Conservation (phyloP, 2,888 invertebrate species). For the Anarsia innoxiella region DNA sequence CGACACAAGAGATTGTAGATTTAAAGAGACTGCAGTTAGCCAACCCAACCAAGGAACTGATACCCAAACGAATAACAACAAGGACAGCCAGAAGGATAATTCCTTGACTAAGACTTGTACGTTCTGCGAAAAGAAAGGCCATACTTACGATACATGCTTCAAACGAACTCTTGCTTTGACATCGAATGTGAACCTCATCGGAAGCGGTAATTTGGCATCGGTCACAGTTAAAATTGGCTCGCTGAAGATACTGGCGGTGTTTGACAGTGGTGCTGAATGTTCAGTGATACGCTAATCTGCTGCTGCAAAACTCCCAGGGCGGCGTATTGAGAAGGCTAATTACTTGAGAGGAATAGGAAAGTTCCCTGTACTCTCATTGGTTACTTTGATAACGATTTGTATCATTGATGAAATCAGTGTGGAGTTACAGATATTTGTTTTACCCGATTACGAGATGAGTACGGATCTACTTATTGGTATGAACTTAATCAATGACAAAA, state of each 20-base stretch:
- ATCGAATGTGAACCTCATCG: constrained; percentile 23
- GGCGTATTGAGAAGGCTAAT: constrained; percentile 12
- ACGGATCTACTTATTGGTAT: constrained; percentile 19
- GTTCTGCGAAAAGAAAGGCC: constrained; percentile 21
- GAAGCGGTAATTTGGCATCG: background rate
- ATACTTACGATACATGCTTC: constrained; percentile 24
- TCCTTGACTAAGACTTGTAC: constrained; percentile 15
- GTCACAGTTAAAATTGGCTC: background rate
- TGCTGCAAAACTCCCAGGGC: constrained; percentile 21
- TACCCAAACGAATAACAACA: no score
- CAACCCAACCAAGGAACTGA: background rate
- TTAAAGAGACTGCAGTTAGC: background rate
- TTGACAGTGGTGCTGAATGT: constrained; percentile 30
- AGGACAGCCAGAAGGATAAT: no score
- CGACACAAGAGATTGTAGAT: constrained; percentile 3
- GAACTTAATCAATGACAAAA: no score
- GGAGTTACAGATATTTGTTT: background rate
- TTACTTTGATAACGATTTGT: background rate
- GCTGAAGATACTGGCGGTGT: constrained; percentile 16
- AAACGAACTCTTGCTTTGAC: constrained; percentile 17
- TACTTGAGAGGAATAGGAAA: constrained; percentile 23
- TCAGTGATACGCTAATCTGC: constrained; percentile 24
- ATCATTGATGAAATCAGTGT: background rate
- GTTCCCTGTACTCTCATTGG: background rate
- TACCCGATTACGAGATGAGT: background rate